phyloP scores from a whole-genome alignment of 1,140 invertebrate species.

The Scylla paramamosain region DNA sequence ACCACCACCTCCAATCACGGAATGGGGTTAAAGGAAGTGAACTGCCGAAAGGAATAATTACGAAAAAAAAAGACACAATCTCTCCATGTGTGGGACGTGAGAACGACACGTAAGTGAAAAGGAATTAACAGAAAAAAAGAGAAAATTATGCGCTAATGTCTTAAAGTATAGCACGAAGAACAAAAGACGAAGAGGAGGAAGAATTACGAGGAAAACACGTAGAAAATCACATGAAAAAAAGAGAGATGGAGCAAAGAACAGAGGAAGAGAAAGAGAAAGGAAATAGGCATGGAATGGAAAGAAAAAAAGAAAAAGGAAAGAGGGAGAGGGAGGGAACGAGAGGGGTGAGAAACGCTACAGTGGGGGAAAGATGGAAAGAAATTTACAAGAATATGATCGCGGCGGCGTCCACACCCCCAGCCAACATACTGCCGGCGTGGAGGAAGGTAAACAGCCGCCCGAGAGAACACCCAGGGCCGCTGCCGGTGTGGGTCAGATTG shows the following conservation, averaged over 20 bases:
- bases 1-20: no score
- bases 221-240: neutral
- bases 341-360: no score
- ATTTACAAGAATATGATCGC: neutral
- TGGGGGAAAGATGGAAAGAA: neutral
- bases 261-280: neutral
- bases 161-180: neutral
- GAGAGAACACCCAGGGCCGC: no score
- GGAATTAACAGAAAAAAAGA: neutral
- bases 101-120: neutral
- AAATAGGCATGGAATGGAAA: neutral
- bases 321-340: no score
- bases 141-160: no score
- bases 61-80: neutral
- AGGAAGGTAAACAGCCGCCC: no score
- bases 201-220: neutral
- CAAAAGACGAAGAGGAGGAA: neutral
- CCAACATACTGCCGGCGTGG: no score
- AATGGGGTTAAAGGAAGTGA: neutral
- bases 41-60: neutral
- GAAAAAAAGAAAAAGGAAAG: neutral
- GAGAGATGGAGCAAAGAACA: neutral
- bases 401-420: no score
- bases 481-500: constrained; percentile 19
- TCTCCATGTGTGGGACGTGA: no score